Conservation (phyloP, 2,797 vertebrate species). For the Sebastes trivittatus region DNA sequence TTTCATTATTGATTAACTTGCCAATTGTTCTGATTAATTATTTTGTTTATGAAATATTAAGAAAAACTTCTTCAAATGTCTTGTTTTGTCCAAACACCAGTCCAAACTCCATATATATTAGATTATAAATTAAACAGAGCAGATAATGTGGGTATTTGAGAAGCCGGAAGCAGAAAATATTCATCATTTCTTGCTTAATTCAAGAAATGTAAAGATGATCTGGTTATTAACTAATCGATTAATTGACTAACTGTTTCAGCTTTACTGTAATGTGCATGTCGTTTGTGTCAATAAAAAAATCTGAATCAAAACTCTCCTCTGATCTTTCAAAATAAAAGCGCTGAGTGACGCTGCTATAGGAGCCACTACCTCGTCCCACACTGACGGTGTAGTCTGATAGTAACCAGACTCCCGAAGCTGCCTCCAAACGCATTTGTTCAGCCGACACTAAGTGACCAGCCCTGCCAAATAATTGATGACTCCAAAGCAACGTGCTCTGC, state of each 20-base stretch:
- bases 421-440: slow-evolving; percentile 29
- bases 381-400: neutral
- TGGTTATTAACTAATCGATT: neutral
- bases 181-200: no score
- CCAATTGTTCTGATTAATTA: neutral
- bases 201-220: neutral
- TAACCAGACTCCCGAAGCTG: slow-evolving; percentile 40
- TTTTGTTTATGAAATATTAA: neutral
- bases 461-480: slow-evolving; percentile 51
- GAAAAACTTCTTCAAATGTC: no score
- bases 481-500: slow-evolving; percentile 7
- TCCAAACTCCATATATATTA: no score
- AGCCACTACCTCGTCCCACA: neutral
- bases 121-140: neutral
- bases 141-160: neutral
- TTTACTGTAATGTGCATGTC: neutral
- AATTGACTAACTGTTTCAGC: neutral
- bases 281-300: neutral
- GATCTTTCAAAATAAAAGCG: slow-evolving; percentile 26
- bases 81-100: no score
- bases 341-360: neutral
- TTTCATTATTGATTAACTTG: neutral
- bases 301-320: neutral
- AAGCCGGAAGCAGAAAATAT: no score
- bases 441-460: slow-evolving; percentile 5